Evolutionary conservation across 2,797 vertebrate species (phyloP), one percentile per base, ranked within the genome.

Genomic region (Sternarchorhynchus goeldii): DNA sequence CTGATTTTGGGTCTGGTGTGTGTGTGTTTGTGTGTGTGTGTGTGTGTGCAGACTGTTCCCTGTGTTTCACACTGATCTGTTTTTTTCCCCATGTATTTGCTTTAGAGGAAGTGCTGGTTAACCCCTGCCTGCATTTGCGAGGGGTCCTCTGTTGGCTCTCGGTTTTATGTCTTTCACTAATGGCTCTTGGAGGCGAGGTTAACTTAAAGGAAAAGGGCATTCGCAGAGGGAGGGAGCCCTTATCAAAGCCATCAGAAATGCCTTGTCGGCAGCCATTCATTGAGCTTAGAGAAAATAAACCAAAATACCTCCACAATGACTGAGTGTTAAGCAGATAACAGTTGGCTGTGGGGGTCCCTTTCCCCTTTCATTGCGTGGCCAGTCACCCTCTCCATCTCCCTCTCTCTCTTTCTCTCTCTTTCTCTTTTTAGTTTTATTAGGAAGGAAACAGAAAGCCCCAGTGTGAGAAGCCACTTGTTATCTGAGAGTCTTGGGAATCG

Each of bases 401-500:
- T 91, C 89, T 89, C 86, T 91, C 88, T 73, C 80, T 87, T 86
- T 87, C 85, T 78, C 72, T 79, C 71, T 78, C 83, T 83, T 84
- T 76, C 79, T 84, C 80, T 80, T 74, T 86, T 87, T 87, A 86
- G 90, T 92, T 93, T 92, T 93, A 92, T 92, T 92, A 91, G 90
- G 84, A 86, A 89, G 90, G 90, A 91, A 93, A 93, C 92, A 93
- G 93, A 92, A 93, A 93, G 92, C 87, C 92, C 89, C 91, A 93
- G 92, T 94, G 92, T 94, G 93, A 90, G 92, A 93, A 94, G 92
- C 89, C 88, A 89, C 91, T 92, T 93, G 93, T 95, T 94, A 98
- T 95, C 96, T 88, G 96, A 99, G 96, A 95, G 97, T 95, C 96
- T 97, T 98, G 97, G 96, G 97, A 98, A 99, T 96, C 94, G 89